These are phyloP conservation scores for Chrysaora quinquecirrha DNA, from an alignment of 30 jellyfish, hydroid and myxozoan genomes.

Conservation along the genomic window DNA sequence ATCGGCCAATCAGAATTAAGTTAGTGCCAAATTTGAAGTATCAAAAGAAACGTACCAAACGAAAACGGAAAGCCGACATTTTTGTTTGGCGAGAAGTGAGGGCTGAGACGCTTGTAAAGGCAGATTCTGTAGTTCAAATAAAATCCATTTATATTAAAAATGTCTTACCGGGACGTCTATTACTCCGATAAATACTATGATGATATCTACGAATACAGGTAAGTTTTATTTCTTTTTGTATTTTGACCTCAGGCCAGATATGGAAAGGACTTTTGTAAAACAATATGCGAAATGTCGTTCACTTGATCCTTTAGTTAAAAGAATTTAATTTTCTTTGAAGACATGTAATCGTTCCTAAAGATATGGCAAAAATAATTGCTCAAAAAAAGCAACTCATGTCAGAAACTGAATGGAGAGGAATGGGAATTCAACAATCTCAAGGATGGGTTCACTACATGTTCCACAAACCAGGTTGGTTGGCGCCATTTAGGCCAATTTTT, in stretches of 20 bases:
- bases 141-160: too few relatives aligned
- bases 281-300: neutral
- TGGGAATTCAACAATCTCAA: constrained; percentile 93
- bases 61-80: too few relatives aligned
- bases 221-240: neutral
- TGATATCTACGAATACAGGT: constrained; percentile 77
- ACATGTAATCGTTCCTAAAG: constrained; percentile 94
- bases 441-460: constrained; percentile 96
- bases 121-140: too few relatives aligned
- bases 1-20: too few relatives aligned
- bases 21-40: too few relatives aligned
- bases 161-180: constrained; percentile 63
- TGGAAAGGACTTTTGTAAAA: neutral
- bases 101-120: too few relatives aligned
- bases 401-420: constrained; percentile 90
- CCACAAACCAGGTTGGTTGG: constrained; percentile 97
- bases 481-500: too few relatives aligned
- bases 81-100: too few relatives aligned
- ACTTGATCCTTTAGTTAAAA: neutral
- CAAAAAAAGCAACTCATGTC: constrained; percentile 69
- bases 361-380: constrained; percentile 79
- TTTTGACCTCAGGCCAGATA: neutral
- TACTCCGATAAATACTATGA: too few relatives aligned
- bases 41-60: too few relatives aligned
- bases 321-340: too few relatives aligned